Evolutionary conservation across 1,140 invertebrate genomes (phyloP).

Genomic region (Lanistes nyassanus): DNA sequence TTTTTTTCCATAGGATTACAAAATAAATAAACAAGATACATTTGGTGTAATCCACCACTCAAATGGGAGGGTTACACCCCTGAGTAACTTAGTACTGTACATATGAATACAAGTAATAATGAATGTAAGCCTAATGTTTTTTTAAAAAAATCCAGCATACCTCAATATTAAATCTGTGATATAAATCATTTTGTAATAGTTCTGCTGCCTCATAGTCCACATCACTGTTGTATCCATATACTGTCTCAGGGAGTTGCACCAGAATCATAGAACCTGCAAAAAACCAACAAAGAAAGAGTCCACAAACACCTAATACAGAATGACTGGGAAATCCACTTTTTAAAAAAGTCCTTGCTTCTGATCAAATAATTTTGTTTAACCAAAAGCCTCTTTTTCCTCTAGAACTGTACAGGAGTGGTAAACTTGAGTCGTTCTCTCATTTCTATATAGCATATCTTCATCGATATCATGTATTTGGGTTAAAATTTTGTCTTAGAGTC

Average conservation of each 20-base stretch:
- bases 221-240: constrained; percentile 32
- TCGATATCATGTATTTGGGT: too few relatives aligned
- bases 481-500: too few relatives aligned
- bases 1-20: too few relatives aligned
- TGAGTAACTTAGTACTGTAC: not conserved
- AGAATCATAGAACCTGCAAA: constrained; percentile 55
- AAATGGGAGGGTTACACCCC: not conserved
- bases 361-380: too few relatives aligned
- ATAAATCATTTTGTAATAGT: constrained; percentile 58
- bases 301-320: too few relatives aligned
- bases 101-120: not conserved
- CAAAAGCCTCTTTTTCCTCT: too few relatives aligned
- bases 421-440: too few relatives aligned
- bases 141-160: constrained; percentile 29
- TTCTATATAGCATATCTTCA: too few relatives aligned
- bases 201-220: constrained; percentile 55
- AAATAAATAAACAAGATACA: not conserved
- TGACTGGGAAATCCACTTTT: too few relatives aligned
- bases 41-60: too few relatives aligned
- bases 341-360: too few relatives aligned
- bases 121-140: not conserved
- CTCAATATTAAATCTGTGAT: constrained; percentile 61
- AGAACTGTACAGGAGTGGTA: too few relatives aligned
- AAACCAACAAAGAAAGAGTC: not conserved
- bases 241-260: constrained; percentile 47